Conservation (phyloP, 2,888 invertebrate species). For the Tenthredo livida region DNA sequence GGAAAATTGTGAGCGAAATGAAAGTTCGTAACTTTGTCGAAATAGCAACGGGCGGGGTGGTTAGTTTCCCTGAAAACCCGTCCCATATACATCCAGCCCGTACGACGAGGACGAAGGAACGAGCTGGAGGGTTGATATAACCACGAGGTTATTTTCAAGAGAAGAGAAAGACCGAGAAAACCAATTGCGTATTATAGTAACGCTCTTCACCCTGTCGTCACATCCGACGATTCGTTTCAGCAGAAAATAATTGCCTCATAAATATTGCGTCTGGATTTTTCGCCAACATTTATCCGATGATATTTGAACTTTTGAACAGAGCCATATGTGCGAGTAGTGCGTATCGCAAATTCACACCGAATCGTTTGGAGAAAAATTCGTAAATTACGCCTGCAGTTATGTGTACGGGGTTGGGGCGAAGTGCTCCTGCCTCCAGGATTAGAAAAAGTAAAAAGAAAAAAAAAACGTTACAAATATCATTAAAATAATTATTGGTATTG, state of each 20-base stretch:
- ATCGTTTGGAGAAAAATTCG: background rate
- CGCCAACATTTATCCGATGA: background rate
- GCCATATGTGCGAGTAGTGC: background rate
- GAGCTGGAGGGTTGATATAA: constrained; percentile 13
- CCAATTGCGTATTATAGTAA: background rate
- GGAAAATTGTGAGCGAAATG: constrained; percentile 43
- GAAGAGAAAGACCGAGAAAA: background rate
- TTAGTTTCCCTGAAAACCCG: constrained; percentile 36
- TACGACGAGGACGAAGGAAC: background rate
- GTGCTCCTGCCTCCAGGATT: no score
- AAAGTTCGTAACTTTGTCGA: constrained; percentile 41
- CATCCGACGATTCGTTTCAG: background rate
- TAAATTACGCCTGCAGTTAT: background rate
- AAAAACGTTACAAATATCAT: background rate
- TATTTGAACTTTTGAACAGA: background rate
- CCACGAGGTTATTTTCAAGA: constrained; percentile 2
- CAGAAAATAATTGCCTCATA: constrained; percentile 1
- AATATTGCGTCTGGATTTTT: background rate
- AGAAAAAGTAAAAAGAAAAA: background rate
- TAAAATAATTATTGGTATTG: background rate
- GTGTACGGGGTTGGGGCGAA: no score
- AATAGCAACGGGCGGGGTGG: constrained; percentile 33
- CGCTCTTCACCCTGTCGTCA: background rate
- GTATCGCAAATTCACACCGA: background rate
- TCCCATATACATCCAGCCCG: constrained; percentile 8